Conservation (phyloP, 2,113 vertebrate species). For the Pantherophis guttatus region DNA sequence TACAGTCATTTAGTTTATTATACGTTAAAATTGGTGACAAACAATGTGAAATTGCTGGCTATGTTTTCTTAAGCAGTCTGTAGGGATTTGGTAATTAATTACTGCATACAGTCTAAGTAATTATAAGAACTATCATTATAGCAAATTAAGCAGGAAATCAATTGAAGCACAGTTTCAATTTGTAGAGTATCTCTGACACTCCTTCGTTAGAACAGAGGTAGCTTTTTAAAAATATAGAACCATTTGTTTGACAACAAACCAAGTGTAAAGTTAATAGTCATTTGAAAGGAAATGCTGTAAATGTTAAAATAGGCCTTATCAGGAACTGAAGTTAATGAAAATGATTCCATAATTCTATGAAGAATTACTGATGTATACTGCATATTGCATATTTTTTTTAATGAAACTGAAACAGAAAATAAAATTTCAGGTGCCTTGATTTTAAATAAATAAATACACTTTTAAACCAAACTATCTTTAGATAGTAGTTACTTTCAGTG, state of each 20-base stretch:
- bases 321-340: conserved; percentile 63
- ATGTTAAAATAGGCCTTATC: conserved; percentile 52
- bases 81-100: background rate
- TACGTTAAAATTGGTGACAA: background rate
- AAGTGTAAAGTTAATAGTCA: conserved; percentile 65
- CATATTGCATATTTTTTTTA: conserved; percentile 1
- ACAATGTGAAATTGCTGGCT: background rate
- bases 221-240: conserved; percentile 56
- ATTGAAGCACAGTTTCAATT: conserved; percentile 31
- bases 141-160: conserved; percentile 26
- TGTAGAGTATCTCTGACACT: conserved; percentile 42
- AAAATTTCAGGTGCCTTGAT: conserved; percentile 45
- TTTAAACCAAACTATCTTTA: conserved; percentile 46
- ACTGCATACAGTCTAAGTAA: background rate
- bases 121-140: conserved; percentile 9
- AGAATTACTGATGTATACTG: conserved; percentile 27
- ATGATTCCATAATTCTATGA: conserved; percentile 51
- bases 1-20: background rate
- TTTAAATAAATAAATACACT: conserved; percentile 51
- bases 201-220: conserved; percentile 37
- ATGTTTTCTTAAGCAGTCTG: background rate
- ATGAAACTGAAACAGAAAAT: conserved; percentile 54
- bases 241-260: conserved; percentile 55
- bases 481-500: conserved; percentile 51
- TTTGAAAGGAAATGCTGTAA: conserved; percentile 62